Base-by-base conservation (phyloP, 2,113 vertebrate genomes). In the Elephantulus edwardii region DNA sequence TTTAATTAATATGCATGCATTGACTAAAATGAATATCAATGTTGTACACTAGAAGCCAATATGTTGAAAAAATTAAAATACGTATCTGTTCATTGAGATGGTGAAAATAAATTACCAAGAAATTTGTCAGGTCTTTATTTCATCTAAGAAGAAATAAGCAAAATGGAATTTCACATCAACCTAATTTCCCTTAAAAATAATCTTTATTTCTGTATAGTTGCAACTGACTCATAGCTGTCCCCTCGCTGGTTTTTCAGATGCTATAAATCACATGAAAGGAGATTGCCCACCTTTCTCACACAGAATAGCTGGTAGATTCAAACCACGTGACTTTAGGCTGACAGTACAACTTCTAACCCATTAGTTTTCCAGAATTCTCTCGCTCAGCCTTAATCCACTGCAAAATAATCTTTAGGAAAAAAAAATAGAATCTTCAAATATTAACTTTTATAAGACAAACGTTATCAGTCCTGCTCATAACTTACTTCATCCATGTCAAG, bases 371-470 rank as follows among this genome's bases (percentile, higher is more conserved):
- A n/a, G n/a, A n/a, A n/a, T n/a, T n/a, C n/a, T n/a, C n/a, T n/a
- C n/a, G n/a, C n/a, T n/a, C n/a, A 56, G 54, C 35, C 46, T 86
- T 62, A 94, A 42, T 46, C 35, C 64, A 42, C 38, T 81, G 33
- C 56, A 91, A 38, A 79, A 75, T n/a, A 72, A 35, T 79, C 75
- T 76, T 66, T 90, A 70, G 58, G 56, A 66, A 28, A 77, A 76
- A 64, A 68, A 20, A 81, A 19, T 13, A 17, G 19, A 3, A 30
- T 72, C 38, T 52, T 82, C 86, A 82, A 81, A 84, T 62, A 35
- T 77, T 70, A 78, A 62, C 95, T 52, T 46, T 56, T 96, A 14
- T 68, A 89, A 88, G 50, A 20, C 75, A 86, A 62, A 91, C n/a
- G 35, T 1, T 0, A 12, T 89, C 94, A 91, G 56, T 86, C 88